phyloP scores from a whole-genome alignment of 2,113 vertebrate species.

The Heterocephalus glaber region DNA sequence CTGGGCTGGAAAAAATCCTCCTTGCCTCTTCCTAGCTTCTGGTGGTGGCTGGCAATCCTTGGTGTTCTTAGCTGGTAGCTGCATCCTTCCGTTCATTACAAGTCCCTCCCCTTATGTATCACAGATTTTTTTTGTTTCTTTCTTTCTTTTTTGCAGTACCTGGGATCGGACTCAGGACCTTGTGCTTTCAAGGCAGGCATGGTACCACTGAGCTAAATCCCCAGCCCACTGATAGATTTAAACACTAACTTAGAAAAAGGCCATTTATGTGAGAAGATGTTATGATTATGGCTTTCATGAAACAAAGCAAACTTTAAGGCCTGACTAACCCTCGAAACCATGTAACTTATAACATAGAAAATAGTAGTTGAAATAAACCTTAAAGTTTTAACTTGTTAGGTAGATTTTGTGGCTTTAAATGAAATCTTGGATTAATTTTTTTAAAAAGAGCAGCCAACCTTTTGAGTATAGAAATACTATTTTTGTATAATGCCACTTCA shows the following conservation, averaged over 20 bases:
- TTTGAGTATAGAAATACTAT: slow-evolving; percentile 46
- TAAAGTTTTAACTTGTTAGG: slow-evolving; percentile 5
- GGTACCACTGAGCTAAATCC: no score
- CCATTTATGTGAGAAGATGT: not conserved
- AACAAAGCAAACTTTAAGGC: slow-evolving; percentile 2
- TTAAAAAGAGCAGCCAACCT: slow-evolving; percentile 25
- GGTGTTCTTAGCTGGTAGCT: not conserved
- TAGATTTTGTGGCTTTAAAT: slow-evolving; percentile 23
- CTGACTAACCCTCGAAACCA: slow-evolving; percentile 29
- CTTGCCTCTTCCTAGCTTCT: not conserved
- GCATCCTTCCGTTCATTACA: not conserved
- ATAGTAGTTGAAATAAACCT: slow-evolving; percentile 28
- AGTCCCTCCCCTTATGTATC: not conserved
- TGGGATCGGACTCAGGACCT: no score
- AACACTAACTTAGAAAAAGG: slow-evolving; percentile 28
- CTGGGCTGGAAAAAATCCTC: not conserved
- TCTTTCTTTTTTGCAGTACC: no score
- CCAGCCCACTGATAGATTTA: no score
- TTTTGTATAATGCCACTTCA: slow-evolving; percentile 61
- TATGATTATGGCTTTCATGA: not conserved
- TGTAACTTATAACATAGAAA: not conserved
- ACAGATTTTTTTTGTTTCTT: no score
- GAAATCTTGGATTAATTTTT: slow-evolving; percentile 52
- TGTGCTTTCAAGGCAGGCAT: no score
- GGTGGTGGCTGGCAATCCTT: not conserved